Percentiles rank a stretch among this genome's conserved stretches.
Evolutionary conservation across 2,113 vertebrate genomes (phyloP).

Genomic region (Regulus satrapa): DNA sequence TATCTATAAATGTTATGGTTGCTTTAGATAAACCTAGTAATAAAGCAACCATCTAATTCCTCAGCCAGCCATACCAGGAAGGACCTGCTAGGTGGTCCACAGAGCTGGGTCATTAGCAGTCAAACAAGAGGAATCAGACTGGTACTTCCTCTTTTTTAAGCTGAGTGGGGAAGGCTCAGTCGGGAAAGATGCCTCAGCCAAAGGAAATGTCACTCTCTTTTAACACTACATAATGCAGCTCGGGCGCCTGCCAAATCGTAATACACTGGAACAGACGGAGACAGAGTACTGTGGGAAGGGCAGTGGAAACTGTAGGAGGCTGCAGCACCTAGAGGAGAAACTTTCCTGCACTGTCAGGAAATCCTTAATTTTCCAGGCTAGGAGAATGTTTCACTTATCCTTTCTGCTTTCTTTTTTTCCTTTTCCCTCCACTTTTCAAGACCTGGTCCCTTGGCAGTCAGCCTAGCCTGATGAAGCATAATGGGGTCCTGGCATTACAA

Average conservation of each 20-base stretch:
- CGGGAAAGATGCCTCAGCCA: neutral
- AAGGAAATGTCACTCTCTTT: conserved; percentile 26
- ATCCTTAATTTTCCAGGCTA: neutral
- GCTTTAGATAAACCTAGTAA: neutral
- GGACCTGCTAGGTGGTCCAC: neutral
- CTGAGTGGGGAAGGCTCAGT: neutral
- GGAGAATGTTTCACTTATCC: neutral
- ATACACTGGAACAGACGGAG: conserved; percentile 13
- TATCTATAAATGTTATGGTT: neutral
- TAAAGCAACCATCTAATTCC: neutral
- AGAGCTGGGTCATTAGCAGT: neutral
- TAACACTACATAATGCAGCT: neutral
- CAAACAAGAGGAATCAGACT: conserved; percentile 27
- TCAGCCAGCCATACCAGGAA: neutral
- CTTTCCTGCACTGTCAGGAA: neutral
- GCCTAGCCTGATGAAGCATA: neutral
- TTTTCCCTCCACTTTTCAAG: neutral
- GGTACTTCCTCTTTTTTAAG: conserved; percentile 28
- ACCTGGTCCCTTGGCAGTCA: conserved; percentile 7
- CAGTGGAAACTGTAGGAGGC: neutral
- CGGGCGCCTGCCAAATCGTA: neutral
- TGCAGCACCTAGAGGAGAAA: neutral
- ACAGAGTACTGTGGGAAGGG: neutral
- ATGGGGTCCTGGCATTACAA: neutral
- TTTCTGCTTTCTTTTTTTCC: neutral